These are phyloP conservation scores for Eunapius fragilis DNA, from an alignment of 37 sponge, comb jelly and placozoan genomes.

Conservation along the genomic window DNA sequence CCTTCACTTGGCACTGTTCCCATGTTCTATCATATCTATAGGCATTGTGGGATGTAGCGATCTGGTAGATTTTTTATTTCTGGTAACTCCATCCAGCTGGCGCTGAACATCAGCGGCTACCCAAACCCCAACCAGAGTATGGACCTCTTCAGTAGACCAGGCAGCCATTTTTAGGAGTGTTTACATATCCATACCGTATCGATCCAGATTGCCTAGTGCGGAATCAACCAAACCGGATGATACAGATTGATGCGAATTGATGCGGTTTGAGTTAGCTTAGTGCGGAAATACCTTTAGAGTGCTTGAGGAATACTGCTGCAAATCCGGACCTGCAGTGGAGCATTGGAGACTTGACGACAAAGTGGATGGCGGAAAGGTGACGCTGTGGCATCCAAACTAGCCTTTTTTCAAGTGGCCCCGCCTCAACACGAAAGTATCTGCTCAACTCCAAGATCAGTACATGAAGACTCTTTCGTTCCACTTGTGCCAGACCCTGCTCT, in stretches of 20 bases:
- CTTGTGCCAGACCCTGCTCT: too few species aligned
- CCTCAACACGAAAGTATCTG: too few species aligned
- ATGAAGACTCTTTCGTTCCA: too few species aligned
- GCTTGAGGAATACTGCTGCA: too few species aligned
- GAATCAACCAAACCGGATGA: not conserved
- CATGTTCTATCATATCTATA: constrained; percentile 15
- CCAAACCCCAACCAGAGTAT: constrained; percentile 10
- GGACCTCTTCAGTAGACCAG: constrained; percentile 17
- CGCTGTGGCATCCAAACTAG: too few species aligned
- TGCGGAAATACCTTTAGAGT: not conserved
- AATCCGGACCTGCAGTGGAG: too few species aligned
- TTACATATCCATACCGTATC: not conserved
- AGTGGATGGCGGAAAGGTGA: too few species aligned
- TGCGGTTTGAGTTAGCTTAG: not conserved
- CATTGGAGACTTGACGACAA: too few species aligned
- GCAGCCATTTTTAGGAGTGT: not conserved
- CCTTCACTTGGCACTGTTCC: constrained; percentile 18
- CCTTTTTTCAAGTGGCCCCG: too few species aligned
- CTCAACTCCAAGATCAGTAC: too few species aligned
- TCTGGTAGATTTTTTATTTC: not conserved
- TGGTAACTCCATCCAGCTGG: not conserved
- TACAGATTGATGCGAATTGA: not conserved
- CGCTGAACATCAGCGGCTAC: not conserved
- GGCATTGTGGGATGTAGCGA: not conserved
- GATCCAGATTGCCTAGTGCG: not conserved